Base-by-base conservation (phyloP, 2,797 vertebrate genomes). In the Lacerta viridis region DNA sequence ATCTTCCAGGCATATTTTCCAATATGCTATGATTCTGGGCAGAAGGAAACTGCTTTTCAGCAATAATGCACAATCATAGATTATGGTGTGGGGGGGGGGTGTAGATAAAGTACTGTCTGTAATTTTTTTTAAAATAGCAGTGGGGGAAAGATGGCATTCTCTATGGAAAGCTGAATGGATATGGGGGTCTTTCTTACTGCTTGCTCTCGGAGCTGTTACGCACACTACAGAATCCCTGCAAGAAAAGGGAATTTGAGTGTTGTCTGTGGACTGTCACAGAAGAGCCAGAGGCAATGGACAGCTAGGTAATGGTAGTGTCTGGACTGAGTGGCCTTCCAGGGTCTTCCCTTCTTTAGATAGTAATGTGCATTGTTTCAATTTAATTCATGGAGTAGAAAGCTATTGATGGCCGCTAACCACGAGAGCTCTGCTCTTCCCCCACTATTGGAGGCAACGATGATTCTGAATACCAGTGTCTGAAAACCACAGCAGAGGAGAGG, bases 41-140 rank as follows among this genome's bases (percentile, higher is more conserved):
- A 85, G 91, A 93, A 83, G 89, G 95, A 29, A 94, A 96, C 95
- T 95, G 94, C 93, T 93, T 94, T 96, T 93, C 96, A 96, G 97
- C 96, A 97, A 96, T 96, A 93, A 91, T 91, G 91, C 81, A 82
- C 91, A 90, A 92, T 97, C 93, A 92, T 95, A 91, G 94, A 91
- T 95, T 95, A 94, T 90, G 1, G 33, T 95, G 94, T 90, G 1
- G 33, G 33, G 10, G 46, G 50, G 15, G 50, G 50, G 50, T 55
- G 3, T 55, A 55, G 50, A 55, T 55, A 55, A 13, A 55, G 13
- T 55, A 55, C 50, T 15, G 50, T 1, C 50, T 55, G 50, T 55
- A 55, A 15, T 15, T 55, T 15, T 55, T 55, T 50, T 50, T 15
- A 96, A 93, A 92, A 94, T 71, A 71, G 68, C 68, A 27, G 94